Evolutionary conservation across 2,797 vertebrate genomes (phyloP).

Genomic region (Peromyscus aztecus): DNA sequence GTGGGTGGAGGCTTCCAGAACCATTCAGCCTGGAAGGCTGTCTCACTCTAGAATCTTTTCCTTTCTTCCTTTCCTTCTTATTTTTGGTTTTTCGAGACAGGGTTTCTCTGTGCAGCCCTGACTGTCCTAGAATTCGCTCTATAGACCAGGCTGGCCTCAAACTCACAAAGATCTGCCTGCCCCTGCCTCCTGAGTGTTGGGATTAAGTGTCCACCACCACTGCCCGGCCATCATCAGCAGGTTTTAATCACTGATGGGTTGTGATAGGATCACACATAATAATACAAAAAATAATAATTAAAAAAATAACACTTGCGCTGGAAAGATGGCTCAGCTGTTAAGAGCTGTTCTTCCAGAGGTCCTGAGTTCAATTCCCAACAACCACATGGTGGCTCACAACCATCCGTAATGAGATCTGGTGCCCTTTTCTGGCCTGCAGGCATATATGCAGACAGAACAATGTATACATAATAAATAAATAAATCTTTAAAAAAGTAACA

Average conservation of each 20-base stretch:
- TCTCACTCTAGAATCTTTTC: background rate
- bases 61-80: background rate
- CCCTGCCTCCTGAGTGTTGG: background rate
- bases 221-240: background rate
- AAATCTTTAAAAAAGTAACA: background rate
- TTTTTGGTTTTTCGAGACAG: background rate
- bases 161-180: background rate
- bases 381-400: too few relatives aligned
- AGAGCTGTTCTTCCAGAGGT: too few relatives aligned
- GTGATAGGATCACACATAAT: background rate
- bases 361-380: too few relatives aligned
- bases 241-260: background rate
- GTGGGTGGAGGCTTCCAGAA: background rate
- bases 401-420: too few relatives aligned
- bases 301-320: background rate
- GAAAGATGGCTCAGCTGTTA: too few relatives aligned
- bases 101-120: background rate
- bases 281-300: background rate
- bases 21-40: background rate
- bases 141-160: background rate
- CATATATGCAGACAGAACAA: too few relatives aligned
- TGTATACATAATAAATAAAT: too few relatives aligned
- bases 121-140: background rate
- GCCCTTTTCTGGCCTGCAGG: too few relatives aligned
- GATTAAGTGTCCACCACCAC: too few relatives aligned